Conservation (phyloP, 2,113 vertebrate species). For the Damaliscus lunatus region DNA sequence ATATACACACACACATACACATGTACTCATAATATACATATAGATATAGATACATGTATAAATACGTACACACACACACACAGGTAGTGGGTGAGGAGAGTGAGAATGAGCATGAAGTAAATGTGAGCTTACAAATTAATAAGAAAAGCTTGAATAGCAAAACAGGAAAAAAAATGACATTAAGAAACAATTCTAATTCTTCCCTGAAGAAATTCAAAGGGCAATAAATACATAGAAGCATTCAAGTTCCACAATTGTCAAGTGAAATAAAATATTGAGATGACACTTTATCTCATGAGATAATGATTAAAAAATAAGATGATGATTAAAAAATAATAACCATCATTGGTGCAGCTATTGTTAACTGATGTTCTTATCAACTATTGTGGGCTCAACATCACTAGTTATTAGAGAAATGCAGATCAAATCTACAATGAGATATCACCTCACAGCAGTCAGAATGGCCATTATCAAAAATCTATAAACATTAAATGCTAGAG, state of each 20-base stretch:
- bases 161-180: not conserved
- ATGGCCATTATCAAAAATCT: not conserved
- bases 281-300: not conserved
- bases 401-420: not conserved
- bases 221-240: not conserved
- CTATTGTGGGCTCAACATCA: not conserved
- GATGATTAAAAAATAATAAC: not conserved
- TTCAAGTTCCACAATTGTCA: not conserved
- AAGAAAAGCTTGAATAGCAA: not conserved
- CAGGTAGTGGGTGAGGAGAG: not conserved
- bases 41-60: not conserved
- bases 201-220: not conserved
- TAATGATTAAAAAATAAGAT: not conserved
- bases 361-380: not conserved
- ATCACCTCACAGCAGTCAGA: not conserved
- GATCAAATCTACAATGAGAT: not conserved
- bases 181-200: not conserved
- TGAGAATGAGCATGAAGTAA: not conserved
- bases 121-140: not conserved
- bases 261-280: constrained; percentile 4
- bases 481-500: not conserved
- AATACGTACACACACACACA: not conserved
- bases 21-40: not conserved
- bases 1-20: not conserved
- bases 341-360: not conserved